Base-by-base conservation (phyloP, 2,888 invertebrate species). In the Athripsodes cinereus region DNA sequence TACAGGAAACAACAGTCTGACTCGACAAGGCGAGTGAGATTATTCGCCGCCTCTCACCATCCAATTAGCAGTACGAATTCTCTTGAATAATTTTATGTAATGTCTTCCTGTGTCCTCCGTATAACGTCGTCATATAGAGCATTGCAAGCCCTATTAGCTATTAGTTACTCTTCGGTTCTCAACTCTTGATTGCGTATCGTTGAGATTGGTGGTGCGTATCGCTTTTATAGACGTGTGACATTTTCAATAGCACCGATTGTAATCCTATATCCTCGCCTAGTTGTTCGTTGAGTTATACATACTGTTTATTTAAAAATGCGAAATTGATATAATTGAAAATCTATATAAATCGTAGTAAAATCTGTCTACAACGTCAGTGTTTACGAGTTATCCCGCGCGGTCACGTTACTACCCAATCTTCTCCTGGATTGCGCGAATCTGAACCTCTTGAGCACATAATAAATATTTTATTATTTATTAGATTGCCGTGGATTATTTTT, bases 261-360 rank as follows among this genome's bases (percentile, higher is more conserved):
- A 64, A 64, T 58, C 62, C 52, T 60, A 64, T 60, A 60, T 60
- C 34, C 57, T 52, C 48, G 34, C 48, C 53, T 60, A 58, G 44
- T 55, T 21, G 57, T 61, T 53, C 50, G 55, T 53, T 52, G 53
- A 49, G 61, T 61, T 59, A 53, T 57, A 62, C 46, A 55, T 59
- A 60, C 40, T 58, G 56, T 62, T 62, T 60, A 49, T 51, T 59
- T 61, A 60, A 63, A 63, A 63, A 63, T 58, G 62, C 62, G 52
- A 64, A 64, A 60, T 58, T 60, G 60, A 62, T 53, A 53, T 54
- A 47, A 52, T 44, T 58, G 44, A 58, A 63, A 63, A 58, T 64
- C 60, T 62, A 64, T 64, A 64, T 64, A 63, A 63, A 64, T 64
- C 57, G 62, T 52, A 48, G 34, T 48, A 58, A 48, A 55, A 59